phyloP scores from a whole-genome alignment of 2,888 invertebrate genomes.

The Cyrtodaria siliqua region DNA sequence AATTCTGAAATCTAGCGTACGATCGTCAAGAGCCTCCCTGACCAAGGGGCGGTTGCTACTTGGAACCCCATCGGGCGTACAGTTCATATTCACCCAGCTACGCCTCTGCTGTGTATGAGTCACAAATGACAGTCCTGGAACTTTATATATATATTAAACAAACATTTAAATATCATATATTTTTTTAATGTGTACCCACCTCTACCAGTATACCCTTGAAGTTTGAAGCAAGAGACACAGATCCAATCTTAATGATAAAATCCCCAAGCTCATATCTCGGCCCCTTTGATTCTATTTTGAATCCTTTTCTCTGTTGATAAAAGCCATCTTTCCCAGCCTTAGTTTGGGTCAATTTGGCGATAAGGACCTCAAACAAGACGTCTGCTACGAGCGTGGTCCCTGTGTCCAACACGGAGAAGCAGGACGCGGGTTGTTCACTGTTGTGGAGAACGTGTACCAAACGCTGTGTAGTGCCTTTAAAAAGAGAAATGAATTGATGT shows the following conservation, averaged over 20 bases:
- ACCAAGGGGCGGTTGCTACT: no score
- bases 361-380: constrained; percentile 94
- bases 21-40: no score
- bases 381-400: constrained; percentile 96
- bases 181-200: no score
- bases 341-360: constrained; percentile 92
- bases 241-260: constrained; percentile 97
- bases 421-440: constrained; percentile 97
- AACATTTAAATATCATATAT: no score
- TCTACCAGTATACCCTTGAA: constrained; percentile 97
- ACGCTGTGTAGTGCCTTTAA: constrained; percentile 90
- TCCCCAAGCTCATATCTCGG: constrained; percentile 90
- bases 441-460: constrained; percentile 97
- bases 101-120: no score
- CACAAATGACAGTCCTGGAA: no score
- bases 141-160: no score
- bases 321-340: constrained; percentile 86
- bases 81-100: no score
- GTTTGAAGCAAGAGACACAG: constrained; percentile 94
- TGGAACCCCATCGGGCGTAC: no score
- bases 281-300: constrained; percentile 93
- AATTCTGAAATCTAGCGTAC: no score
- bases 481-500: no score
- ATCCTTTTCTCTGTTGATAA: constrained; percentile 93
- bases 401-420: constrained; percentile 94